These are phyloP conservation scores for Peromyscus melanophrys DNA, from an alignment of 2,797 vertebrate species.

Conservation along the genomic window DNA sequence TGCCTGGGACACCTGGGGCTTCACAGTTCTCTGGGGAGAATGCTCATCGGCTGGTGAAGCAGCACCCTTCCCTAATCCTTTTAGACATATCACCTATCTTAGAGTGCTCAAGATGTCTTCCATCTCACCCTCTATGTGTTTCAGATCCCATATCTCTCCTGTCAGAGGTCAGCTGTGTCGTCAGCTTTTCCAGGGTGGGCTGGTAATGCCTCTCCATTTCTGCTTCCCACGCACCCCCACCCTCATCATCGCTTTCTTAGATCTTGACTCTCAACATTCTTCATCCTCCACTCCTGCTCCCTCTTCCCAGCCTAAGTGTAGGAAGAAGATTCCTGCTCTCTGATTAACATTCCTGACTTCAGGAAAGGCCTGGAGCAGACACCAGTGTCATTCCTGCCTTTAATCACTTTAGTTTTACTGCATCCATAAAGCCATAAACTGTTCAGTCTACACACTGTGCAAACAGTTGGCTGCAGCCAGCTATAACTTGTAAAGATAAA, in stretches of 20 bases:
- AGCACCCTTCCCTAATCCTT: neutral
- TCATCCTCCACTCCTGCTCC: neutral
- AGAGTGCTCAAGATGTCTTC: neutral
- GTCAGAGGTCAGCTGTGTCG: neutral
- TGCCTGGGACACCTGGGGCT: neutral
- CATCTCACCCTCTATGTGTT: neutral
- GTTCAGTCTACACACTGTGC: slow-evolving; percentile 46
- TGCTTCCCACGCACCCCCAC: neutral
- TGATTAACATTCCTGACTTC: neutral
- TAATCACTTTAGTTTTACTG: slow-evolving; percentile 76
- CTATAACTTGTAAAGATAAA: slow-evolving; percentile 63
- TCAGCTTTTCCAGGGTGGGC: neutral
- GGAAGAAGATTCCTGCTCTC: neutral
- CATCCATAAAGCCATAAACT: slow-evolving; percentile 76
- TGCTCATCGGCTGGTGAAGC: neutral
- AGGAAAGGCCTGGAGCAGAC: neutral
- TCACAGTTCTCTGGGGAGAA: neutral
- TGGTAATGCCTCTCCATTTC: neutral
- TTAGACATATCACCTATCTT: neutral
- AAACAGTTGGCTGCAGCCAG: slow-evolving; percentile 73
- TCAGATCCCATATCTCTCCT: neutral
- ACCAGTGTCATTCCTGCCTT: neutral
- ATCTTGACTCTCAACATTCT: neutral
- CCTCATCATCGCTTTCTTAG: neutral
- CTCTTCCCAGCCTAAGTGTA: neutral